Evolutionary conservation across 2,888 invertebrate species (phyloP), one percentile per base, ranked within the genome.

Genomic region (Drosophila seclusa): DNA sequence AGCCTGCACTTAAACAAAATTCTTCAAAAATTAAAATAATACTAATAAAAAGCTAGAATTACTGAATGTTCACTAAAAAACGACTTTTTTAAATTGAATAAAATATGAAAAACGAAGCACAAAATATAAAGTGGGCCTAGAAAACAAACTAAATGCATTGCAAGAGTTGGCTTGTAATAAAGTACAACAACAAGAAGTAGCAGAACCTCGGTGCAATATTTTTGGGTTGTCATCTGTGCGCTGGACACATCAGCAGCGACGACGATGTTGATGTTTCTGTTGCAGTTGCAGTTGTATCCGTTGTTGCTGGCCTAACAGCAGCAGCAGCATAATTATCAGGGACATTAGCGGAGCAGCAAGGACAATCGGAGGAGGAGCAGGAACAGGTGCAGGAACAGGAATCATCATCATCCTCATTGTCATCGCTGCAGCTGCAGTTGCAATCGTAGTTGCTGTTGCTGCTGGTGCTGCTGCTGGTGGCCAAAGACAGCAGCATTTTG

Each of bases 201-300:
- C 27, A 68, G 82, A 84, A 91, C 91, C 90, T 90, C 83, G 78
- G 78, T 77, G 82, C 79, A 74, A 71, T 66, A 68, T 58, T 63
- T 69, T 85, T 75, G 68, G 77, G 68, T 87, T 80, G 85, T 91
- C 90, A 91, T 83, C 90, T 91, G 75, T 70, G 76, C 60, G 76
- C 52, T 52, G 89, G 53, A 55, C 71, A 83, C 67, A 75, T 72
- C 69, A 69, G 53, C 36, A 54, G n/a, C 16, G 57, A 29, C 10
- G 57, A 40, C 6, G 50, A 50, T 45, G 64, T 77, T 54, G 78
- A 74, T 63, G 78, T 55, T 63, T 54, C 68, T 59, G 80, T 42
- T 10, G 74, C 59, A 32, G 71, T 58, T 32, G 77, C 55, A 49
- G 60, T 81, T 62, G 76, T 59, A 62, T 55, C 78, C 63, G 64